Evolutionary conservation across 2,888 invertebrate genomes (phyloP), one percentile per base, ranked within the genome.

Genomic region (Sinotaia quadrata): DNA sequence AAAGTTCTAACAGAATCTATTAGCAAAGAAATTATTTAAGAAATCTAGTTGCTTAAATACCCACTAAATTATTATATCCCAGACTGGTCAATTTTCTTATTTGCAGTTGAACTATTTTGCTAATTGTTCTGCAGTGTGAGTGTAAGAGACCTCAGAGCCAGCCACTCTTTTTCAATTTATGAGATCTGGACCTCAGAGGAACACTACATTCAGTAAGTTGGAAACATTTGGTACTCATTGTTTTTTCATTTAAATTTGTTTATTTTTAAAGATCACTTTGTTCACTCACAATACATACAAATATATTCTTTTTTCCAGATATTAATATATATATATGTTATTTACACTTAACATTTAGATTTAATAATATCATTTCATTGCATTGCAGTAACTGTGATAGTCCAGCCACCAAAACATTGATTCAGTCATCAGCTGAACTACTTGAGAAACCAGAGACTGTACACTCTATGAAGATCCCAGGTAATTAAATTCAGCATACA

Each of bases 151-250:
- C 76, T 76, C 60, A 77, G 74, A 31, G 78, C 76, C 47, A 74
- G 75, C n/a, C 72, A 72, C 65, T 52, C 74, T 29, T 81, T 81
- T 71, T 71, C 75, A 18, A 59, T 82, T 62, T 84, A 83, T 74
- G 82, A 84, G 68, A 74, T 84, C 8, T 84, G 84, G 84, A 72
- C 72, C 18, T 68, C 77, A 7, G 80, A 79, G 15, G 72, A 72
- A 24, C 68, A 76, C 33, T 75, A 81, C 60, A 67, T 75, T 41
- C 72, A 69, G 84, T 84, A 73, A 74, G 78, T 69, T 44, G 4
- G n/a, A n/a, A n/a, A n/a, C n/a, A n/a, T 27, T 18, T 34, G 2
- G 36, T 27, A 36, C 4, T 29, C 8, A 29, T 36, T 54, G n/a
- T 29, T 15, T 12, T 21, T 27, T 37, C 4, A n/a, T 61, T 47